A percentile compares a stretch with the other conserved stretches of the same genome.
phyloP scores from a whole-genome alignment of 1,140 invertebrate genomes.

The Diorhabda carinulata region DNA sequence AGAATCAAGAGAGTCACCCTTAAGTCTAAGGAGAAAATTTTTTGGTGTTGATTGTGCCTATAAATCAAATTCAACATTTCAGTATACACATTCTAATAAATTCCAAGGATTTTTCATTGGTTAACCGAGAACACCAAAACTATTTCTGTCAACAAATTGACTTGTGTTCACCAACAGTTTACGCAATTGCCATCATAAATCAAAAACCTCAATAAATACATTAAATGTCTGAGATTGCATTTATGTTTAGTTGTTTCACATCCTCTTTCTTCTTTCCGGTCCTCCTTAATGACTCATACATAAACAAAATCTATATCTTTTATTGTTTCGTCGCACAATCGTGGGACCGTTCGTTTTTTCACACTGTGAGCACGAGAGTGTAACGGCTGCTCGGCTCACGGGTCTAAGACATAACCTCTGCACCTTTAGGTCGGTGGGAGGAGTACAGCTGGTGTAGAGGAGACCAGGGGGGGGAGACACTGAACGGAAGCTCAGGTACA shows the following conservation, averaged over 20 bases:
- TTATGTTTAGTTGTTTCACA: conserved; percentile 9
- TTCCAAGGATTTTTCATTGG: too few species aligned
- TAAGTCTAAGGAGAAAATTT: too few species aligned
- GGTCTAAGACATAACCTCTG: conserved; percentile 32
- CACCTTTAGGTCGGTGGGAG: conserved; percentile 28
- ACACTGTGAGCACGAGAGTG: conserved; percentile 35
- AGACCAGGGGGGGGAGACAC: conserved; percentile 20
- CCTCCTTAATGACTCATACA: conserved; percentile 38
- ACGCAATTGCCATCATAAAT: too few species aligned
- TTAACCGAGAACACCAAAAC: too few species aligned
- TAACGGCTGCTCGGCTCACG: conserved; percentile 27
- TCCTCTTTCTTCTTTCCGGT: conserved; percentile 26
- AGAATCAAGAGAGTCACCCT: too few species aligned
- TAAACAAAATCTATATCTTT: conserved; percentile 39
- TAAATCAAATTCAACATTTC: too few species aligned
- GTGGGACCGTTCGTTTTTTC: conserved; percentile 35
- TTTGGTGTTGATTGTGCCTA: too few species aligned
- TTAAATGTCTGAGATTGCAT: too few species aligned
- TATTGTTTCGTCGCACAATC: conserved; percentile 32
- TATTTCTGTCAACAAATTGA: too few species aligned
- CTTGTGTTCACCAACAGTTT: too few species aligned
- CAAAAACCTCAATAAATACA: too few species aligned
- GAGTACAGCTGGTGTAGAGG: conserved; percentile 9
- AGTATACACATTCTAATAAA: too few species aligned
- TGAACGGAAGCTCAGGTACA: conserved; percentile 33